Percentiles rank a stretch among this genome's conserved stretches.
Conservation (phyloP, 2,797 vertebrate genomes). For the Momotus momota region DNA sequence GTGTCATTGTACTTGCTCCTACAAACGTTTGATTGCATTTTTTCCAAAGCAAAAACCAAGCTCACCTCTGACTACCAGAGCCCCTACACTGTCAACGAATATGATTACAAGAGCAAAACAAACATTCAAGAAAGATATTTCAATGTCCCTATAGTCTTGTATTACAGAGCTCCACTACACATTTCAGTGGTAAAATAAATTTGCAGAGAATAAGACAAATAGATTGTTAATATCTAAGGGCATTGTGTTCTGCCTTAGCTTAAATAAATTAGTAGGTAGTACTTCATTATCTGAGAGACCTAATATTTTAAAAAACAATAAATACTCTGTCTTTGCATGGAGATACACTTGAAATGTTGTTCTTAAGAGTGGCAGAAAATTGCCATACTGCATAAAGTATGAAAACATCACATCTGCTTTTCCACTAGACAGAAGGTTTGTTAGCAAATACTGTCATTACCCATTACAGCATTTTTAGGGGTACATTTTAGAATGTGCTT, state of each 20-base stretch:
- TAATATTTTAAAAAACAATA: background rate
- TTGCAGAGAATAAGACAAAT: background rate
- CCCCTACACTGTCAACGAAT: background rate
- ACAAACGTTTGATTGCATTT: background rate
- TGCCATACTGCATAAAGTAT: background rate
- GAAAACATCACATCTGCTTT: background rate
- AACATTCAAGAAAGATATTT: background rate
- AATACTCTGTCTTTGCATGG: background rate
- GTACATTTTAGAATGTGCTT: background rate
- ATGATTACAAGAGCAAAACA: slow-evolving; percentile 5
- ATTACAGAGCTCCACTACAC: background rate
- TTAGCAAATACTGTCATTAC: background rate
- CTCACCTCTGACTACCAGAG: background rate
- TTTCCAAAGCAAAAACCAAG: background rate
- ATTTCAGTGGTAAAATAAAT: slow-evolving; percentile 1
- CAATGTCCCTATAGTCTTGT: background rate
- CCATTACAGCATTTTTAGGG: background rate
- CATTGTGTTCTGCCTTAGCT: background rate
- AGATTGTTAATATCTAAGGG: background rate
- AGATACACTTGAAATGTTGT: background rate
- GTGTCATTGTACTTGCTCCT: background rate
- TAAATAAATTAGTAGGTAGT: background rate
- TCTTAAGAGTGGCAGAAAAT: background rate
- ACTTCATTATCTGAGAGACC: background rate
- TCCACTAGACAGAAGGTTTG: background rate